Evolutionary conservation across 2,888 invertebrate genomes (phyloP).

Genomic region (Acleris sparsana): DNA sequence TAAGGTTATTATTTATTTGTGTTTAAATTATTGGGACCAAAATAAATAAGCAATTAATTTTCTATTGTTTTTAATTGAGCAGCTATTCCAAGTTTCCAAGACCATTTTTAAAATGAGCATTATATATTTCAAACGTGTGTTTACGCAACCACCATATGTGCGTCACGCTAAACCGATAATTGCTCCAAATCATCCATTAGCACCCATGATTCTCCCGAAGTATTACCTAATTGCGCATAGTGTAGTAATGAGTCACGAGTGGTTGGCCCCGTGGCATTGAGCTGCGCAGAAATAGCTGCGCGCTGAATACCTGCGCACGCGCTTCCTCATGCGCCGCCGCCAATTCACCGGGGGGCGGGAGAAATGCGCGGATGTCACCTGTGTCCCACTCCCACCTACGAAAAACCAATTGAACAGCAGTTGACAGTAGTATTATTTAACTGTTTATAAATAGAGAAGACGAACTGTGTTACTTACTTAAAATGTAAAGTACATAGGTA

Average conservation of each 20-base stretch:
- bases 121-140: background rate
- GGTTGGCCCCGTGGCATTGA: conserved; percentile 81
- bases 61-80: conserved; percentile 38
- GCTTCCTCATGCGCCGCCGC: conserved; percentile 8
- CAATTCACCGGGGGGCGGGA: conserved; percentile 1
- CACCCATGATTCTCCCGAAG: conserved; percentile 14
- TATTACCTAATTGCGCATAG: conserved; percentile 45
- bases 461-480: no score
- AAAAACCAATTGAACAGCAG: no score
- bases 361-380: background rate
- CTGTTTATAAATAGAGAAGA: no score
- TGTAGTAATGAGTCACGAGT: conserved; percentile 68
- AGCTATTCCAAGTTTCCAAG: background rate
- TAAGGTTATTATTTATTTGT: conserved; percentile 43
- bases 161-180: conserved; percentile 13
- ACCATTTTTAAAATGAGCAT: background rate
- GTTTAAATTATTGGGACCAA: conserved; percentile 65
- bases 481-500: no score
- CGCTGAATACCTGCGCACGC: conserved; percentile 3
- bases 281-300: conserved; percentile 50
- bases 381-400: background rate
- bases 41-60: conserved; percentile 52
- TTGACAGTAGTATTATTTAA: no score
- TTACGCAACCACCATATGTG: background rate
- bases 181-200: conserved; percentile 16